A percentile compares a stretch with the other conserved stretches of the same genome.
Conservation (phyloP, 2,797 vertebrate species). For the Acrossocheilus fasciatus region DNA sequence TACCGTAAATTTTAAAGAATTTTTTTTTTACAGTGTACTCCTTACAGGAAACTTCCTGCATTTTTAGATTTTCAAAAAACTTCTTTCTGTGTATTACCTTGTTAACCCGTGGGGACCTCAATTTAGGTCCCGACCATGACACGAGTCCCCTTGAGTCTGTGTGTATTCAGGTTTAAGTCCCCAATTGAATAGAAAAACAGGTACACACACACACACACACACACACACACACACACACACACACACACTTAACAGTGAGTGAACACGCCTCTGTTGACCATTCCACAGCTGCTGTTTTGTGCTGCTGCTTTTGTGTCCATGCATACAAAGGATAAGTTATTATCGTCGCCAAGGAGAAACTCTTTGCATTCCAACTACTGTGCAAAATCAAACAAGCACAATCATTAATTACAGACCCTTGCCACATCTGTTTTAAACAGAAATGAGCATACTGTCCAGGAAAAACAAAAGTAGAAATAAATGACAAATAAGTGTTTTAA, state of each 20-base stretch:
- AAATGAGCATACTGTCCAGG: background rate
- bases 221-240: background rate
- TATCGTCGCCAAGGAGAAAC: constrained; percentile 20
- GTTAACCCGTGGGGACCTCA: too few species aligned
- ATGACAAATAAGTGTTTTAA: background rate
- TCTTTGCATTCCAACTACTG: constrained; percentile 4
- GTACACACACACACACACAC: too few species aligned
- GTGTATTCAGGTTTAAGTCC: too few species aligned
- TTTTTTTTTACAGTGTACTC: too few species aligned
- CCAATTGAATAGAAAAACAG: too few species aligned
- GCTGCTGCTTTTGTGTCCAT: background rate
- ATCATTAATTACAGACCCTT: background rate
- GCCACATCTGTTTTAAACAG: background rate
- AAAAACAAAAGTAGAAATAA: background rate
- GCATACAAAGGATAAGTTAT: background rate
- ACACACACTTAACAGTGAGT: background rate
- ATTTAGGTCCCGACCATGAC: too few species aligned
- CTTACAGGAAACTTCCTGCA: too few species aligned
- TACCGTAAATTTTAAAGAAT: too few species aligned
- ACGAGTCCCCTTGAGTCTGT: too few species aligned
- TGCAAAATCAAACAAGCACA: constrained; percentile 5
- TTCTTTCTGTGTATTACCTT: too few species aligned
- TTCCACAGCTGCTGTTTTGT: constrained; percentile 11
- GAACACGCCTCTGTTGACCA: background rate
- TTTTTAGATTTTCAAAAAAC: too few species aligned